A percentile compares a stretch with the other conserved stretches of the same genome.
Evolutionary conservation across 2,888 invertebrate species (phyloP).

Genomic region (Sphaerophoria taeniata): DNA sequence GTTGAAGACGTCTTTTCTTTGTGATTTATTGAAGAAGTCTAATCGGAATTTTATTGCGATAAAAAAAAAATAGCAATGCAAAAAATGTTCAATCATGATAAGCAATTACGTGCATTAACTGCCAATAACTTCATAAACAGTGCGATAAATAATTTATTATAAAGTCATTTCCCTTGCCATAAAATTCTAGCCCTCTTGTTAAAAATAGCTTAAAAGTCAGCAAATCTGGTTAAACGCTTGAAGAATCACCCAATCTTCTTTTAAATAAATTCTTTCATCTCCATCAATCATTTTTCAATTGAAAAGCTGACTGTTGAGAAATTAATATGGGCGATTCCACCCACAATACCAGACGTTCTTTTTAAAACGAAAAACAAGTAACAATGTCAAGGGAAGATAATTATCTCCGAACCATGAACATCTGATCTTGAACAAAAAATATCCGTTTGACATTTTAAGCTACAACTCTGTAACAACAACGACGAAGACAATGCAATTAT

Average conservation of each 20-base stretch:
- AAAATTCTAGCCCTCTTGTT: neutral
- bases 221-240: constrained; percentile 1
- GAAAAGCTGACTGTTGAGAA: constrained; percentile 5
- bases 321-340: constrained; percentile 2
- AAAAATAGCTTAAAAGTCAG: neutral
- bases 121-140: no score
- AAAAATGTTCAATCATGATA: no score
- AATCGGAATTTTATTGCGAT: no score
- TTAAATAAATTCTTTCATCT: constrained; percentile 9
- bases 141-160: no score
- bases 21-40: no score
- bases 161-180: neutral
- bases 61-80: no score
- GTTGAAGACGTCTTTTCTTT: no score
- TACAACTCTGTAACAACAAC: neutral
- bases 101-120: no score
- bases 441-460: constrained; percentile 17
- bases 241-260: neutral
- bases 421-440: constrained; percentile 5
- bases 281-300: constrained; percentile 27
- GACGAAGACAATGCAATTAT: no score
- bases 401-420: constrained; percentile 1
- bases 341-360: neutral
- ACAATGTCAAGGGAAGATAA: neutral
- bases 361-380: neutral